phyloP scores from a whole-genome alignment of 2,113 vertebrate species.

The Chrysochloris asiatica region DNA sequence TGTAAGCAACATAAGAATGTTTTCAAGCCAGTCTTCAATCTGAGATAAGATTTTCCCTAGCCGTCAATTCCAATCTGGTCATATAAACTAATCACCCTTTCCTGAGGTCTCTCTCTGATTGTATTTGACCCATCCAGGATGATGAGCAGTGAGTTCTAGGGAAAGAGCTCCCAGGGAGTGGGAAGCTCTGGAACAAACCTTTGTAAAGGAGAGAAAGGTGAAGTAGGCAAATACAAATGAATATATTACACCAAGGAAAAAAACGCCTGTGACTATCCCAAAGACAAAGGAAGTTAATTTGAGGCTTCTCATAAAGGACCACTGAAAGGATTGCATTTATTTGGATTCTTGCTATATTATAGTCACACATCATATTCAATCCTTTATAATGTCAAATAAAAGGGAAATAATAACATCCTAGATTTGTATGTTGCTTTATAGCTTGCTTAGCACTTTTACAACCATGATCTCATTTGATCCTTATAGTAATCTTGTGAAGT shows the following conservation, averaged over 20 bases:
- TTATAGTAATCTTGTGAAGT: slow-evolving; percentile 40
- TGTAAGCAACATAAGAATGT: not conserved
- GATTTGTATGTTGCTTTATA: slow-evolving; percentile 49
- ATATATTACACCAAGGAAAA: not conserved
- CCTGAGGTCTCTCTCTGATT: too few species aligned
- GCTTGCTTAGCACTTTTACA: slow-evolving; percentile 59
- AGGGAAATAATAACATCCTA: slow-evolving; percentile 69
- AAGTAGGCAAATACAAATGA: not conserved
- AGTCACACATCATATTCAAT: slow-evolving; percentile 26
- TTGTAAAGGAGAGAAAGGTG: too few species aligned
- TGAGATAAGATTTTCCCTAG: not conserved
- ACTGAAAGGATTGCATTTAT: not conserved
- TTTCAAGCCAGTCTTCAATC: not conserved
- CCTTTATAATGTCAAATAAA: slow-evolving; percentile 69
- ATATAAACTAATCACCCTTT: not conserved
- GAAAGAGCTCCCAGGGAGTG: too few species aligned
- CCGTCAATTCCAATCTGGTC: not conserved
- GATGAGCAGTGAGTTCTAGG: not conserved
- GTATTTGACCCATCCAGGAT: not conserved
- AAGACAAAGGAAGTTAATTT: not conserved
- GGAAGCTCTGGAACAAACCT: not conserved
- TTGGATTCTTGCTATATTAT: slow-evolving; percentile 36
- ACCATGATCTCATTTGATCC: slow-evolving; percentile 60
- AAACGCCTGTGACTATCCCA: not conserved
- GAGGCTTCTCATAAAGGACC: not conserved